phyloP scores from a whole-genome alignment of 2,113 vertebrate species.

The Mungos mungo region DNA sequence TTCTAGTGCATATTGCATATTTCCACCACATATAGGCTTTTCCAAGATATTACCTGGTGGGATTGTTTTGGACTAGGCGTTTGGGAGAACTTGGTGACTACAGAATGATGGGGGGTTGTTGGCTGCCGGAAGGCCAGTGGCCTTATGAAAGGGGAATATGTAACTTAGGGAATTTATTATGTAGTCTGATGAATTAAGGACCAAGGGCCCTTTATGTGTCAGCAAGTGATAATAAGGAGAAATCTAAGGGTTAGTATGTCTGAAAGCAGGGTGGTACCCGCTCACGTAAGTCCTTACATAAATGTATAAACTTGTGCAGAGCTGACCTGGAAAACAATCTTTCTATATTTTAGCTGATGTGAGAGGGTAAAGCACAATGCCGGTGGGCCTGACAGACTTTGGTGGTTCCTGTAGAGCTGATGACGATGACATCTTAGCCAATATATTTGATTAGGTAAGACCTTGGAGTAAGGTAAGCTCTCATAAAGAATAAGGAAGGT shows the following conservation, averaged over 20 bases:
- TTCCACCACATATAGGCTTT: not conserved
- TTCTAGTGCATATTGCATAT: not conserved
- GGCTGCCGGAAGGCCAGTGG: not conserved
- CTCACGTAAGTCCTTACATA: not conserved
- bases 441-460: conserved; percentile 43
- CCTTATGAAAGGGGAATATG: not conserved
- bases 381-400: not conserved
- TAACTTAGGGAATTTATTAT: not conserved
- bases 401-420: not conserved
- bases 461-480: not conserved
- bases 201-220: not conserved
- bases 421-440: not conserved
- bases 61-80: not conserved
- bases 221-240: not conserved
- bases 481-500: not conserved
- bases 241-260: not conserved
- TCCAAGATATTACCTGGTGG: not conserved
- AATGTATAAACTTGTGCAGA: not conserved
- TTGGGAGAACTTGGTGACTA: not conserved
- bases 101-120: not conserved
- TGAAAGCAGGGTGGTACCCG: not conserved
- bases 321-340: not conserved
- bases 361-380: not conserved
- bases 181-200: not conserved
- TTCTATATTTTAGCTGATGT: not conserved